Base-by-base conservation (phyloP, 2,113 vertebrate species). In the Nesospiza acunhae region DNA sequence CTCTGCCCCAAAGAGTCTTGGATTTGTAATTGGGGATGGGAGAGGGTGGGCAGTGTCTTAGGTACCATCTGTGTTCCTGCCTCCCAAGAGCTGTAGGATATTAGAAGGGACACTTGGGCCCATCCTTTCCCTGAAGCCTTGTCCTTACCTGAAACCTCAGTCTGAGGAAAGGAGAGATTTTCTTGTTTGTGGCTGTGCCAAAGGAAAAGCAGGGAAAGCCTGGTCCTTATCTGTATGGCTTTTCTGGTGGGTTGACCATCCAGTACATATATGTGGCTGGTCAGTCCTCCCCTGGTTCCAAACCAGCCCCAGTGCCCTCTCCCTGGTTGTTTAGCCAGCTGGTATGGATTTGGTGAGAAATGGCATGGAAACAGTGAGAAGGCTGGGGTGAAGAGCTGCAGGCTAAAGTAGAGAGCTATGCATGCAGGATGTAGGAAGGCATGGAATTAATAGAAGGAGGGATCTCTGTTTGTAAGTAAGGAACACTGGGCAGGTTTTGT, bases 201-300 rank as follows among this genome's bases (percentile, higher is more conserved):
- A 18, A 67, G 35, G 23, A 63, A 52, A 72, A 60, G 21, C 30
- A 15, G 70, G 55, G 53, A 13, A 56, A 46, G 15, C 1, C 0
- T 30, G 21, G 30, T 27, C 31, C 44, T 47, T 66, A 1, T 3
- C 41, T 67, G 16, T 42, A 2, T 56, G 70, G 37, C 30, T 70
- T 52, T 22, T 49, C 62, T 49, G 42, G 3, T n/a, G 11, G 4
- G 9, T 46, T 63, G 39, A 13, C 10, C 62, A 62, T 19, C 19
- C 53, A 14, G 41, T 47, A 13, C 3, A 0, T 18, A 3, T 3
- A 11, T 68, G 4, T 39, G 76, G 41, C 62, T 14, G 10, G 33
- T 47, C 53, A 47, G 33, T n/a, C 28, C 33, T 24, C 10, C 27
- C 1, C 5, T 1, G 4, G 15, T 64, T 84, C 82, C 56, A 44